Percentiles rank a stretch among this genome's conserved stretches.
These are phyloP conservation scores for Hirtodrosophila histrioides DNA, from an alignment of 2,888 invertebrate genomes.

Conservation along the genomic window DNA sequence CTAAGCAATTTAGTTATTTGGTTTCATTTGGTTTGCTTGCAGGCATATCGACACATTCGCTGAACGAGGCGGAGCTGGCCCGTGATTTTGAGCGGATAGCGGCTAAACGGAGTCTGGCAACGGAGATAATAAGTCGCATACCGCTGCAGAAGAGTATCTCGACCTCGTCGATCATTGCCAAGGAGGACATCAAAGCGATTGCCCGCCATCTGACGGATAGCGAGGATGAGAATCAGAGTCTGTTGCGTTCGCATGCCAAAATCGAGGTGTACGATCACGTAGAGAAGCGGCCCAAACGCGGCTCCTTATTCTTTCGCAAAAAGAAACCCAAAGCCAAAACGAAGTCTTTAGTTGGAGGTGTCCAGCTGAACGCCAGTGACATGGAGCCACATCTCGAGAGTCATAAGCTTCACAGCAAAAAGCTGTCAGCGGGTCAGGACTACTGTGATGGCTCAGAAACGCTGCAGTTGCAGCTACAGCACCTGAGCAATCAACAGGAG, in stretches of 20 bases:
- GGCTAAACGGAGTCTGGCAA: slow-evolving; percentile 85
- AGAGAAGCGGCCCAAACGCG: slow-evolving; percentile 93
- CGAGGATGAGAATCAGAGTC: slow-evolving; percentile 85
- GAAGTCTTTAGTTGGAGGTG: slow-evolving; percentile 69
- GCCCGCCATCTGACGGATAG: slow-evolving; percentile 84
- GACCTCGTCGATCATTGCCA: slow-evolving; percentile 93
- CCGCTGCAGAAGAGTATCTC: slow-evolving; percentile 95
- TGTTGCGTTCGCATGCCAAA: slow-evolving; percentile 84
- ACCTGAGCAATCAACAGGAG: slow-evolving; percentile 43
- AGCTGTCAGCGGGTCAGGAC: slow-evolving; percentile 64
- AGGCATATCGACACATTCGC: slow-evolving; percentile 89
- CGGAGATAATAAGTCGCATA: slow-evolving; percentile 87
- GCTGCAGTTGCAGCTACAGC: slow-evolving; percentile 31
- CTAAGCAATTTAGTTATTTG: slow-evolving; percentile 19
- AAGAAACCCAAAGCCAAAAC: slow-evolving; percentile 88
- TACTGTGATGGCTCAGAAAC: slow-evolving; percentile 64
- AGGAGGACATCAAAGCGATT: slow-evolving; percentile 84
- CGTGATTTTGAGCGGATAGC: slow-evolving; percentile 84
- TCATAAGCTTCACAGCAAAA: slow-evolving; percentile 82
- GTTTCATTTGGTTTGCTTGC: slow-evolving; percentile 23
- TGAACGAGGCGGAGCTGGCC: slow-evolving; percentile 94
- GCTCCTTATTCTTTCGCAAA: slow-evolving; percentile 95
- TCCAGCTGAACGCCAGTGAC: slow-evolving; percentile 81
- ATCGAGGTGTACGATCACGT: slow-evolving; percentile 87
- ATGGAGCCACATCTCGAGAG: slow-evolving; percentile 95